Evolutionary conservation across 1,140 invertebrate species (phyloP), one percentile per base, ranked within the genome.

Genomic region (Drosophila asahinai): DNA sequence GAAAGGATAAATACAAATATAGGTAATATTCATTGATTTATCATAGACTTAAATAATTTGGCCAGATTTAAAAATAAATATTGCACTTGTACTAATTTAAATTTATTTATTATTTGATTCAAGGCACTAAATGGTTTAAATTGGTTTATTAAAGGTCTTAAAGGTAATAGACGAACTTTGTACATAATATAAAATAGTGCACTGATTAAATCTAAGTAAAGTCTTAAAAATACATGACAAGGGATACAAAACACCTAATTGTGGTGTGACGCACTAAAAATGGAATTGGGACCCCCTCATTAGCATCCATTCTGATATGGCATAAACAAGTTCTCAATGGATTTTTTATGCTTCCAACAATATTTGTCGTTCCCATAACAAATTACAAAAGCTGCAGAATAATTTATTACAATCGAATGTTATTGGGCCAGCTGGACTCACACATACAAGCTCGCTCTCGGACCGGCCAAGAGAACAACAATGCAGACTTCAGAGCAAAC

Each of bases 321-420:
- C 22, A 14, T 36, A 36, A 49, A 43, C 47, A 51, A 45, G 38
- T 30, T 51, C 45, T 52, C n/a, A 42, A 40, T 43, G 27, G 38
- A 52, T 61, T 60, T 60, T 72, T 33, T 52, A 43, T 30, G 38
- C 54, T 47, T 17, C 15, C 66, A 22, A 60, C 63, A 68, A 77
- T 77, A 77, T 77, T 83, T 83, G 51, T 74, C 65, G 65, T 68
- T 36, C 67, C 63, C 81, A 83, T 72, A 72, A 83, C 81, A 80
- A 83, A 83, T 83, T 77, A 84, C 81, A 77, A 86, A 71, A 73
- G 64, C 73, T 65, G 51, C 63, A 81, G 59, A 84, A 84, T 84
- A 84, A 86, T 84, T 77, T 86, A 81, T 84, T 54, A 59, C 81
- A 73, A 84, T 77, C 65, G 74, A 80, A 61, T 72, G 80, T 63